Base-by-base conservation (phyloP, 2,797 vertebrate species). In the Karalla daura region DNA sequence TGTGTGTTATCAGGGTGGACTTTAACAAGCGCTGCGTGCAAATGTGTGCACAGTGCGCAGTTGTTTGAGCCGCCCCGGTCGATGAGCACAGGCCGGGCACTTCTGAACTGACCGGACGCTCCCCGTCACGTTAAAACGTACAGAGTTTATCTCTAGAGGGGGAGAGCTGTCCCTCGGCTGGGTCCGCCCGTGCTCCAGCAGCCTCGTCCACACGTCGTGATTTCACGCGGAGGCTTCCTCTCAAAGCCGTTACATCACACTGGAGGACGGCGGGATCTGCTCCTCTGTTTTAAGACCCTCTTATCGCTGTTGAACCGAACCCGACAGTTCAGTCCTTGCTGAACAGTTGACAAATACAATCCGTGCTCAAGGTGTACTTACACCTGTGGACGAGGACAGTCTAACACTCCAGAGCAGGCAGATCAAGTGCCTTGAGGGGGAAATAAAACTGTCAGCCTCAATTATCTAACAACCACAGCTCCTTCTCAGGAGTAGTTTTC, bases 141-240 rank as follows among this genome's bases (percentile, higher is more conserved):
- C 66, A 67, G 55, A 18, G 14, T 66, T 62, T 10, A 74, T 54
- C 23, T 47, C 30, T 36, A 47, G 46, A 23, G 30, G 49, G 9
- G 15, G 52, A 23, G 30, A 49, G 8, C 17, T 2, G 33, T 12
- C 3, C 2, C 1, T 5, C 3, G 21, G 44, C 25, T 24, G 23
- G 55, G 27, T 6, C 52, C 7, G 54, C 4, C 1, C 40, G 17
- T 58, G 39, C 20, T 51, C 53, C 35, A 54, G 14, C 7, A n/a
- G 17, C 54, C 3, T 63, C 25, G 23, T 28, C 37, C 18, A 63
- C 5, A 14, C 39, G 8, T 2, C 17, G 17, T 44, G 2, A 41
- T 46, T 14, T 37, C 27, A 54, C 41, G 63, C 5, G 53, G 23
- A 39, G 6, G 23, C 14, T 28, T 60, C 44, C 12, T 63, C 21